A percentile compares a stretch with the other conserved stretches of the same genome.
These are phyloP conservation scores for Echeneis naucrates DNA, from an alignment of 2,797 vertebrate species.

Conservation along the genomic window DNA sequence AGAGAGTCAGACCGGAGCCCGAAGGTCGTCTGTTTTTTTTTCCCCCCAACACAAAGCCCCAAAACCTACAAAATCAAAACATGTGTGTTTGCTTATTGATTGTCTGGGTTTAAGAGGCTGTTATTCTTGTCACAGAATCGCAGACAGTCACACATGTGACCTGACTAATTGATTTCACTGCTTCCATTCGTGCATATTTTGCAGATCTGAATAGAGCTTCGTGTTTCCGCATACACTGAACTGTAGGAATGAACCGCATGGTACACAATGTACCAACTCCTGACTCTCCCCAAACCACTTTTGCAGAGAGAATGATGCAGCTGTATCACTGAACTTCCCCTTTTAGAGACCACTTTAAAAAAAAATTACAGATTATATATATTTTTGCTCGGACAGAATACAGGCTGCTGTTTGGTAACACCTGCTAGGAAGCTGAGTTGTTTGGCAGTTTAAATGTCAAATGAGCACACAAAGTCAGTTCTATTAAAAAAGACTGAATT, in stretches of 20 bases:
- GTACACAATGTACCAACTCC: slow-evolving; percentile 15
- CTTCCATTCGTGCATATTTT: background rate
- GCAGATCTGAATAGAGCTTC: background rate
- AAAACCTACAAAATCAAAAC: background rate
- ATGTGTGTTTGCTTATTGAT: background rate
- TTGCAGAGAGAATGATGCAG: slow-evolving; percentile 3
- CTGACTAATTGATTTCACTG: too few species aligned
- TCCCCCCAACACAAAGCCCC: background rate
- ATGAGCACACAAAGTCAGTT: background rate
- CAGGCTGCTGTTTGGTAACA: background rate
- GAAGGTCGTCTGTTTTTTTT: background rate
- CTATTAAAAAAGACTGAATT: slow-evolving; percentile 4
- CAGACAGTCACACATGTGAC: background rate
- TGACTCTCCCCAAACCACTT: slow-evolving; percentile 22
- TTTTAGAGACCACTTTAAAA: background rate
- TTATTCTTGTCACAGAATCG: background rate
- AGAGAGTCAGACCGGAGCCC: background rate
- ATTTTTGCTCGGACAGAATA: background rate
- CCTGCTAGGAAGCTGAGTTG: background rate
- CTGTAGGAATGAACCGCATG: background rate
- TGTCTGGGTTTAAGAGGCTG: background rate
- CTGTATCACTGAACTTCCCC: background rate
- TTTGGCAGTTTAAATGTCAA: slow-evolving; percentile 1
- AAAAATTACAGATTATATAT: too few species aligned
- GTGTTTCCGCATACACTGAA: background rate